These are phyloP conservation scores for Chlorodrepanis virens DNA, from an alignment of 2,113 vertebrate genomes.

Conservation along the genomic window DNA sequence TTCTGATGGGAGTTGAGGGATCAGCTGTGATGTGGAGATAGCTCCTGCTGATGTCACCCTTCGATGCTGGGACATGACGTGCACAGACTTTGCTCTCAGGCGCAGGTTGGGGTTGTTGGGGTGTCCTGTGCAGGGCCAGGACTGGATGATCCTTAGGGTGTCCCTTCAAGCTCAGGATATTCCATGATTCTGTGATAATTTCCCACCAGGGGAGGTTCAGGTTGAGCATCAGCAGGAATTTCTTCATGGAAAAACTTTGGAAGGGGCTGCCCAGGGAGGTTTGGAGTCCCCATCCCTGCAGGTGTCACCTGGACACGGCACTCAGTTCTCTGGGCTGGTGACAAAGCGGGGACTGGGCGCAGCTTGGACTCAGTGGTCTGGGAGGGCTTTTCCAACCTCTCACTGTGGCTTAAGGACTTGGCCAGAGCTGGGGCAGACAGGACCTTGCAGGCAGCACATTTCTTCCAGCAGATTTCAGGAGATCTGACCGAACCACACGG, in stretches of 20 bases:
- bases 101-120: neutral
- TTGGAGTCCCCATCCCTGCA: neutral
- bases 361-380: neutral
- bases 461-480: neutral
- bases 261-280: neutral
- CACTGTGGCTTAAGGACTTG: neutral
- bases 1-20: neutral
- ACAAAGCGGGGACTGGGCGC: neutral
- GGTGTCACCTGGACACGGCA: neutral
- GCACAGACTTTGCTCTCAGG: neutral
- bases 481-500: accelerated
- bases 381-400: neutral
- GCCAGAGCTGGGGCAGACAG: neutral
- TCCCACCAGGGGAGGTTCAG: neutral
- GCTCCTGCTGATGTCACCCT: neutral
- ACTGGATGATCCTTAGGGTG: neutral
- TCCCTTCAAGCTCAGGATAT: neutral
- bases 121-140: neutral
- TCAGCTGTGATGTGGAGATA: neutral
- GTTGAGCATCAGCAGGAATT: neutral
- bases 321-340: neutral
- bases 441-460: neutral
- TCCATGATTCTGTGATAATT: neutral
- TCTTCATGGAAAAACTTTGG: neutral
- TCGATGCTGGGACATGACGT: accelerated